A percentile compares a stretch with the other conserved stretches of the same genome.
phyloP scores from a whole-genome alignment of 2,113 vertebrate species.

The Felis catus region F.catus_Fca126_mat1.0 CM031412.1:226827501-226828000 shows the following conservation, averaged over 20 bases:
- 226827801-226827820: constrained; percentile 92
- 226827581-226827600: too few relatives aligned
- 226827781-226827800: constrained; percentile 92
- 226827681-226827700: constrained; percentile 91
- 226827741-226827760: constrained; percentile 91
- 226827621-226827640: constrained; percentile 81
- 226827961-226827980: background rate
- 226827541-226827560: too few relatives aligned
- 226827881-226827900: background rate
- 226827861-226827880: background rate
- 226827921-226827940: background rate
- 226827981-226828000: background rate
- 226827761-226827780: constrained; percentile 90
- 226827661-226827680: constrained; percentile 91
- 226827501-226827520: too few relatives aligned
- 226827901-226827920: background rate
- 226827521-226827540: too few relatives aligned
- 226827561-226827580: too few relatives aligned
- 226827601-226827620: too few relatives aligned
- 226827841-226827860: too few relatives aligned
- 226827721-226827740: constrained; percentile 89
- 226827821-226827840: constrained; percentile 78
- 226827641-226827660: constrained; percentile 91
- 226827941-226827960: background rate
- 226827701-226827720: constrained; percentile 90